These are phyloP conservation scores for Pseudorectes ferrugineus DNA, from an alignment of 2,113 vertebrate species.

Conservation along the genomic window DNA sequence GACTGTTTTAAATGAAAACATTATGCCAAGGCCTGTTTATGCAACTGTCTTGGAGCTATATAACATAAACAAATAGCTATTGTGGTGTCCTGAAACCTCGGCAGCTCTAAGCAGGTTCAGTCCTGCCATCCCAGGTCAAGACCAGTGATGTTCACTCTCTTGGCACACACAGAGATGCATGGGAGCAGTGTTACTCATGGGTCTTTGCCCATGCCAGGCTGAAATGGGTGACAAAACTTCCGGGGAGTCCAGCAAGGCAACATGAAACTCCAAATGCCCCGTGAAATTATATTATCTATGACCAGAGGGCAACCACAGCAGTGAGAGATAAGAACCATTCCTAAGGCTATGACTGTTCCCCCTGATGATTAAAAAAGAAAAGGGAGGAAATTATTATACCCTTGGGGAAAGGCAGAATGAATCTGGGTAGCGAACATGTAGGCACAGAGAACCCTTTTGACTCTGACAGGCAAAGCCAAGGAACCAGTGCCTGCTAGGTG, in stretches of 20 bases:
- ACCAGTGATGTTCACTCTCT: neutral
- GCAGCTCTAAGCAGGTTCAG: neutral
- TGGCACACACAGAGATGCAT: neutral
- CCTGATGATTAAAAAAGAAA: neutral
- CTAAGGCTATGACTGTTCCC: neutral
- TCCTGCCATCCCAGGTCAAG: neutral
- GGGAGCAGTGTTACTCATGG: neutral
- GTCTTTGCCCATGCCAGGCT: accelerated
- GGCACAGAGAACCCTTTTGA: neutral
- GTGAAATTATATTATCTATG: neutral
- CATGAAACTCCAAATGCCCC: accelerated
- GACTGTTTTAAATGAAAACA: neutral
- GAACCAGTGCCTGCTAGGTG: neutral
- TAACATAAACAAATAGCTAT: neutral
- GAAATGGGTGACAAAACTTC: neutral
- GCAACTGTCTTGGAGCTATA: neutral
- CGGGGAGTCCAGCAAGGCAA: neutral
- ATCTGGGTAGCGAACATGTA: neutral
- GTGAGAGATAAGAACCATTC: neutral
- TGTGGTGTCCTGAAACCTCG: neutral
- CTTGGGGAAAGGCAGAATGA: neutral
- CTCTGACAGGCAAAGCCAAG: neutral
- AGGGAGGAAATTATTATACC: neutral
- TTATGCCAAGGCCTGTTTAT: neutral
- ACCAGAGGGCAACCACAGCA: neutral